Evolutionary conservation across 2,888 invertebrate species (phyloP), one percentile per base, ranked within the genome.

Genomic region (Drosophila mimica): DNA sequence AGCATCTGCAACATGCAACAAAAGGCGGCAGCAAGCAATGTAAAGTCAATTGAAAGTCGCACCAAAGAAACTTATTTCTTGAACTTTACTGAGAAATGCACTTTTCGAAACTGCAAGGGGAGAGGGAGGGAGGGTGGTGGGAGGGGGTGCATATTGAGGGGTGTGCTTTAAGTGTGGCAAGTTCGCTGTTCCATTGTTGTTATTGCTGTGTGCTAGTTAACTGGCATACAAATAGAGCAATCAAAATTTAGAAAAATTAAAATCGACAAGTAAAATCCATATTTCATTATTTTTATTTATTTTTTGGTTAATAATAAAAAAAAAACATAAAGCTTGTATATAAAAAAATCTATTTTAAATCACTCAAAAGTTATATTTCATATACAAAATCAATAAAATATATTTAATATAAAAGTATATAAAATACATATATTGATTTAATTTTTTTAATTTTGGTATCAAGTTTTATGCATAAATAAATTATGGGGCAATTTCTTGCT

Each of bases 31-130:
- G 17, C 36, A 7, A 69, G 78, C 80, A 85, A 63, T 57, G 73
- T 62, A 83, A 88, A 84, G 83, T 84, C 86, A 84, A 88, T 88
- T 84, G 88, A 84, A 84, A 84, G 83, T 84, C 83, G 79, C 71
- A 70, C 79, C 40, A 30, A 68, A 61, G 67, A 48, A 78, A 74
- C 74, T 62, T 73, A 38, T 68, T 58, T 53, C 72, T 59, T 65
- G 54, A 59, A 71, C 72, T 64, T 64, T 57, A 31, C 17, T 40
- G 52, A 64, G 38, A 64, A 71, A 51, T 52, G 20, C 54, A 53
- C 40, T 54, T 36, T 30, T 49, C 28, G 28, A 3, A 9, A 11
- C 6, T 25, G 36, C 0, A n/a, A 4, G n/a, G 4, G 15, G 11
- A 6, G 11, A 5, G 8, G 5, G 11, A n/a, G n/a, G n/a, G n/a